Conservation (phyloP, 30 jellyfish, hydroid and myxozoan species). For the Morbakka virulenta region DNA sequence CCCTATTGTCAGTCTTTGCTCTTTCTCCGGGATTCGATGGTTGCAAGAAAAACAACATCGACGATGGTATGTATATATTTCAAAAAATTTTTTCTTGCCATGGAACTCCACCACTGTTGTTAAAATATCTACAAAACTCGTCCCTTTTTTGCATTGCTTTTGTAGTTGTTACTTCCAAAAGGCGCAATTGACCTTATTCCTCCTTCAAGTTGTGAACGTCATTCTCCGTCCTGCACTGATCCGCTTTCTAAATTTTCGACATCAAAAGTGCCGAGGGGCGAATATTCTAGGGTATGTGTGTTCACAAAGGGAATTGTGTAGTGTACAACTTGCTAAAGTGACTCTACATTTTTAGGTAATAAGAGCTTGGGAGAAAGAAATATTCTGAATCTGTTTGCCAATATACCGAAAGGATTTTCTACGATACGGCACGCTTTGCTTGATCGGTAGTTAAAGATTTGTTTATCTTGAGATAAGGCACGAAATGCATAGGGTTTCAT, state of each 20-base stretch:
- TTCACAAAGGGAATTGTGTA: background rate
- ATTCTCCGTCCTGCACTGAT: background rate
- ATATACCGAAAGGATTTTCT: conserved; percentile 3
- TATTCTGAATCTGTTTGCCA: background rate
- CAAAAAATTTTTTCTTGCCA: background rate
- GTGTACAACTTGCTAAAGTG: background rate
- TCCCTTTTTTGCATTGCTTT: background rate
- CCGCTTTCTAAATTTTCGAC: conserved; percentile 16
- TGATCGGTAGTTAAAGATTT: background rate
- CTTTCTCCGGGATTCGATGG: background rate
- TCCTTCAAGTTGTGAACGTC: too few species aligned
- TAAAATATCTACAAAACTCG: background rate
- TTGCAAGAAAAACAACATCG: background rate
- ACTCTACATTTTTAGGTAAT: too few species aligned
- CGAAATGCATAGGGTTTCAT: conserved; percentile 17
- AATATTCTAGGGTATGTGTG: too few species aligned
- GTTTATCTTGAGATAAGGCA: background rate
- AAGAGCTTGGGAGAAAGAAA: too few species aligned
- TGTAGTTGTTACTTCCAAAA: background rate
- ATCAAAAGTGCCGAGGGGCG: conserved; percentile 8
- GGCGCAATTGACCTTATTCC: background rate
- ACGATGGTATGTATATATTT: background rate
- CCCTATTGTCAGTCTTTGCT: background rate
- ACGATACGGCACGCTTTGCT: conserved; percentile 1
- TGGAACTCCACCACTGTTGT: background rate